A percentile compares a stretch with the other conserved stretches of the same genome.
These are phyloP conservation scores for Fukomys damarensis DNA, from an alignment of 2,113 vertebrate species.

Conservation along the genomic window DNA sequence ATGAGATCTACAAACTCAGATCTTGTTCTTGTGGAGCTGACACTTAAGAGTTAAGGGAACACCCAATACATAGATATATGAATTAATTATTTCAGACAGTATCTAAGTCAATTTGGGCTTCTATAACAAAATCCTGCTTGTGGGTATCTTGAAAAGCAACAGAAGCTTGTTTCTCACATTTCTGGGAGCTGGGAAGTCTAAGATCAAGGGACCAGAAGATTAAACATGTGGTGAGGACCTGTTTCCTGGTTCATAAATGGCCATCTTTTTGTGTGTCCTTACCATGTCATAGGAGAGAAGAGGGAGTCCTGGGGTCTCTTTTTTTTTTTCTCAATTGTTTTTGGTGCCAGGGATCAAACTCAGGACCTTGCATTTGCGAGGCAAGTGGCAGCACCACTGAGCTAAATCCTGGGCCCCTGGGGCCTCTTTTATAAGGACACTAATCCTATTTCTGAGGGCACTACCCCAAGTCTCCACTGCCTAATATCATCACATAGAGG, in stretches of 20 bases:
- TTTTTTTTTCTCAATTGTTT: too few relatives aligned
- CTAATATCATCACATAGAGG: not conserved
- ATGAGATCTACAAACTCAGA: not conserved
- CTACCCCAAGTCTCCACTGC: not conserved
- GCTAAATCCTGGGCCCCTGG: too few relatives aligned
- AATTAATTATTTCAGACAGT: not conserved
- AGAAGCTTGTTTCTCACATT: not conserved
- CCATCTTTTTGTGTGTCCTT: not conserved
- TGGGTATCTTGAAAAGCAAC: not conserved
- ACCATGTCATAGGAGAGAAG: not conserved
- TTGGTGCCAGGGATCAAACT: too few relatives aligned
- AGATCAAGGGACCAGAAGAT: not conserved
- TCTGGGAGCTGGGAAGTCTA: not conserved
- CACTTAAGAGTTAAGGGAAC: not conserved
- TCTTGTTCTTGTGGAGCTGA: not conserved
- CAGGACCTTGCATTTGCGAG: too few relatives aligned
- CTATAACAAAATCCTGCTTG: not conserved
- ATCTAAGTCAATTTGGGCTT: not conserved
- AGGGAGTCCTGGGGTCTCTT: too few relatives aligned
- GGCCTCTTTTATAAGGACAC: not conserved
- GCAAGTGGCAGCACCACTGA: too few relatives aligned
- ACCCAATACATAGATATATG: not conserved
- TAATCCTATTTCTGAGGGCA: not conserved
- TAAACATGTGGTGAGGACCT: not conserved
- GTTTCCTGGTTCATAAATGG: not conserved